Percentiles rank a stretch among this genome's conserved stretches.
Evolutionary conservation across 2,797 vertebrate genomes (phyloP).

Genomic region (Sebastes vulpes): DNA sequence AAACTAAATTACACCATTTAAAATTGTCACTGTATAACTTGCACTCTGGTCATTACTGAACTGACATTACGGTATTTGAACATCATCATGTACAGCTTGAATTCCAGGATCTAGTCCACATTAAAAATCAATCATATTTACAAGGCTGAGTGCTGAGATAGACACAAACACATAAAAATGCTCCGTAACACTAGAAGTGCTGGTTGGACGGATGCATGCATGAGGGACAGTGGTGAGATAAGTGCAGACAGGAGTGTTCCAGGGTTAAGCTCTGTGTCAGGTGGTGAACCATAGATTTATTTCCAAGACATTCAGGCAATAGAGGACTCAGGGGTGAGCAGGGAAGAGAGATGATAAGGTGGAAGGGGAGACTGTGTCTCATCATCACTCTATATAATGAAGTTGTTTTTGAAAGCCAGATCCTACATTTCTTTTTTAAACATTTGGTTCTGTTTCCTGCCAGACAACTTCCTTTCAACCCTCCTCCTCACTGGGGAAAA

Average conservation of each 20-base stretch:
- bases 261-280: constrained; percentile 5
- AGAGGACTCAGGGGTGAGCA: background rate
- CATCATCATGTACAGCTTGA: constrained; percentile 3
- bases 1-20: too few species aligned
- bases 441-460: constrained; percentile 27
- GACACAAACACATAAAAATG: background rate
- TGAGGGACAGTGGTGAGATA: constrained; percentile 23
- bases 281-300: background rate
- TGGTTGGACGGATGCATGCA: background rate
- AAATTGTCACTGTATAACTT: background rate
- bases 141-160: background rate
- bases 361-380: background rate
- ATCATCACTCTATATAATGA: constrained; percentile 21
- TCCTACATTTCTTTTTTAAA: constrained; percentile 8
- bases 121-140: background rate
- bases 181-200: background rate
- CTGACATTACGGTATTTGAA: background rate
- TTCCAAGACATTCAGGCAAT: background rate
- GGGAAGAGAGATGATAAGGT: background rate
- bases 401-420: constrained; percentile 13
- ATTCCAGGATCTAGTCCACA: background rate
- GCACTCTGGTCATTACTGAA: background rate
- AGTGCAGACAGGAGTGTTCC: constrained; percentile 37
- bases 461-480: constrained; percentile 17
- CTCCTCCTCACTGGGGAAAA: constrained; percentile 1